Conservation (phyloP, 2,888 invertebrate species). For the Boloria selene region DNA sequence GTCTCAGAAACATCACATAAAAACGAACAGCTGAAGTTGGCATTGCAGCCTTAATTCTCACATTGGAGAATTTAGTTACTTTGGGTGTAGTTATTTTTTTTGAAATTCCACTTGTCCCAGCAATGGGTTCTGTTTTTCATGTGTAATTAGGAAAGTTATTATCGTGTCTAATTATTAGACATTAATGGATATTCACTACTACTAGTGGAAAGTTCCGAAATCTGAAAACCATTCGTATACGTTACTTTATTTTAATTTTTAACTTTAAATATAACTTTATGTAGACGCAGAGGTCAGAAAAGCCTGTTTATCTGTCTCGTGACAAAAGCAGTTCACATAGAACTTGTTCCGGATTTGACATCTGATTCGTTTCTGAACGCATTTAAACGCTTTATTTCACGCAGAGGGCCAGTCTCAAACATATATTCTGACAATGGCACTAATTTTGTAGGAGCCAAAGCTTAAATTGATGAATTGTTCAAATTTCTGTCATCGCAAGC, state of each 20-base stretch:
- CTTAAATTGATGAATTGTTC: too few relatives aligned
- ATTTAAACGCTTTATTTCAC: too few relatives aligned
- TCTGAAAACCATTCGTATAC: not conserved
- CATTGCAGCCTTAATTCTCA: slow-evolving; percentile 23
- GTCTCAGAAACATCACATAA: slow-evolving; percentile 6
- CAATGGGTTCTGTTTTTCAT: not conserved
- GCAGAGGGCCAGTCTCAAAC: too few relatives aligned
- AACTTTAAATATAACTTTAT: too few relatives aligned
- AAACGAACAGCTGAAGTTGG: slow-evolving; percentile 17
- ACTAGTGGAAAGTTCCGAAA: not conserved
- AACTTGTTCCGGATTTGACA: too few relatives aligned
- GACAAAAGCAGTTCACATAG: too few relatives aligned
- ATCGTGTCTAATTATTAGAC: not conserved
- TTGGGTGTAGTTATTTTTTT: not conserved
- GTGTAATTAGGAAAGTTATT: not conserved
- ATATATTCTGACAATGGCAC: too few relatives aligned
- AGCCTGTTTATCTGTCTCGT: too few relatives aligned
- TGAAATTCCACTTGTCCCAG: not conserved
- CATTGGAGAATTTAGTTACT: slow-evolving; percentile 26
- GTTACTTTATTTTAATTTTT: not conserved
- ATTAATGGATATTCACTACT: not conserved
- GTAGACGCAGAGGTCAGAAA: too few relatives aligned
- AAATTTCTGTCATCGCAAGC: too few relatives aligned
- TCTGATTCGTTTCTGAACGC: too few relatives aligned
- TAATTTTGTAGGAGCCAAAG: too few relatives aligned